These are phyloP conservation scores for Diglossa brunneiventris DNA, from an alignment of 2,113 vertebrate genomes.

Conservation along the genomic window DNA sequence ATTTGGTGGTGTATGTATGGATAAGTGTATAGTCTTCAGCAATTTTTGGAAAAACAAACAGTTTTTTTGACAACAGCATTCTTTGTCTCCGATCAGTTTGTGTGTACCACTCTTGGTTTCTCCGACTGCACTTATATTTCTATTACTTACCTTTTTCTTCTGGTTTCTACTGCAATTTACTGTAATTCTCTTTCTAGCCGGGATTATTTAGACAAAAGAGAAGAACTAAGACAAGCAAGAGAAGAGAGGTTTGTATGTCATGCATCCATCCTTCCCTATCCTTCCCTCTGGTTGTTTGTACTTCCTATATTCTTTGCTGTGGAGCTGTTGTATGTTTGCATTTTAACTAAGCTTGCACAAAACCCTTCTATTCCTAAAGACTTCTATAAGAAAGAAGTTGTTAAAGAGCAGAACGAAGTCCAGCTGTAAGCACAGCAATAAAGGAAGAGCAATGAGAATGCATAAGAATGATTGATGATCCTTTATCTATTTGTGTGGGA, in stretches of 20 bases:
- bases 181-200: conserved; percentile 78
- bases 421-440: conserved; percentile 35
- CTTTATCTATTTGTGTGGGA: conserved; percentile 39
- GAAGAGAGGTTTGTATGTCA: conserved; percentile 88
- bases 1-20: neutral
- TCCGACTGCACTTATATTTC: neutral
- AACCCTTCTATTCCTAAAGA: neutral
- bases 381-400: neutral
- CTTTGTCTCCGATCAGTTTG: neutral
- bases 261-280: neutral
- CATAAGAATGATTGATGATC: conserved; percentile 18
- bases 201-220: conserved; percentile 89
- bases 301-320: neutral
- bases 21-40: neutral
- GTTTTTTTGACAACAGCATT: neutral
- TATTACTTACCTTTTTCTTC: conserved; percentile 30
- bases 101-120: neutral
- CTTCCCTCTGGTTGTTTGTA: neutral
- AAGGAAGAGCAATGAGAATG: neutral
- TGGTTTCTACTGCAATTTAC: conserved; percentile 49
- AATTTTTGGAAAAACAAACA: neutral
- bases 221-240: conserved; percentile 89
- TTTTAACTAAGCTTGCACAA: conserved; percentile 45
- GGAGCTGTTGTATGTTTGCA: neutral
- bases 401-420: conserved; percentile 8